Percentiles rank a stretch among this genome's conserved stretches.
Evolutionary conservation across 2,888 invertebrate genomes (phyloP).

Genomic region (Polietes domitor): DNA sequence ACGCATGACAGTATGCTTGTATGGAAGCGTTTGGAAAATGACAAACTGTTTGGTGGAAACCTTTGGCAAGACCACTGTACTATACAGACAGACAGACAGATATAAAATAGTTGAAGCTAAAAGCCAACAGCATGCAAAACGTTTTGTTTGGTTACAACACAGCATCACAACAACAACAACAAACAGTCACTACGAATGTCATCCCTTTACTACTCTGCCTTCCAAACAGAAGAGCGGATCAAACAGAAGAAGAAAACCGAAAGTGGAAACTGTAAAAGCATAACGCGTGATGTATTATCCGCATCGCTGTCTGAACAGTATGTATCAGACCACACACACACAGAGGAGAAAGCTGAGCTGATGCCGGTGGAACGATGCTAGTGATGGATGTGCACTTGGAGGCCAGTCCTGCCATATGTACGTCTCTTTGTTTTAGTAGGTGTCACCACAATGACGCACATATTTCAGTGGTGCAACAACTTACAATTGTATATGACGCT

Average conservation of each 20-base stretch:
- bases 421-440: slow-evolving; percentile 26
- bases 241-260: slow-evolving; percentile 10
- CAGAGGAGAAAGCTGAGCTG: background rate
- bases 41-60: slow-evolving; percentile 19
- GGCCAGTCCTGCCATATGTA: slow-evolving; percentile 45
- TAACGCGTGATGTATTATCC: slow-evolving; percentile 47
- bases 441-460: slow-evolving; percentile 45
- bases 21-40: background rate
- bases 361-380: slow-evolving; percentile 44
- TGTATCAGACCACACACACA: background rate
- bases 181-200: slow-evolving; percentile 4
- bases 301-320: background rate
- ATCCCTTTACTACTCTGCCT: slow-evolving; percentile 30
- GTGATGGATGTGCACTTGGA: slow-evolving; percentile 53
- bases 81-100: slow-evolving; percentile 25
- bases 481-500: slow-evolving; percentile 45
- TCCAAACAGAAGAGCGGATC: background rate
- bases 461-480: slow-evolving; percentile 32
- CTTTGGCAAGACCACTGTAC: background rate
- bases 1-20: too few relatives aligned
- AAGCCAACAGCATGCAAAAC: slow-evolving; percentile 30
- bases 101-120: slow-evolving; percentile 6
- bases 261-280: slow-evolving; percentile 45
- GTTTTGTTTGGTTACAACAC: slow-evolving; percentile 22
- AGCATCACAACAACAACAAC: background rate